phyloP scores from a whole-genome alignment of 2,113 vertebrate genomes.

The Todiramphus saurophagus region DNA sequence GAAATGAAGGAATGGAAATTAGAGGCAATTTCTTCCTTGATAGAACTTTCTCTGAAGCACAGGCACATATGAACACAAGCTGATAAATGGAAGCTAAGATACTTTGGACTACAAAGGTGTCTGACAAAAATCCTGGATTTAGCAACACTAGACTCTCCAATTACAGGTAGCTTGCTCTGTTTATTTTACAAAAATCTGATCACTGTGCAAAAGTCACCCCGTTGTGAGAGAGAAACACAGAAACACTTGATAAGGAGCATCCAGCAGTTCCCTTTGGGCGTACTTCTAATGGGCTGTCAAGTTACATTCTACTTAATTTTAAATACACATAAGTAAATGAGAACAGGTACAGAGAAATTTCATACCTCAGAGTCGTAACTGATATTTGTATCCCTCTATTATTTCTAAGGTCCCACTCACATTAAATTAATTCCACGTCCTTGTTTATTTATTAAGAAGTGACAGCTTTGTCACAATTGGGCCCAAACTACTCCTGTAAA shows the following conservation, averaged over 20 bases:
- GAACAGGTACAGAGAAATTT: background rate
- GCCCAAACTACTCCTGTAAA: background rate
- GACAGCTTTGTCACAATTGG: background rate
- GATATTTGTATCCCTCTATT: background rate
- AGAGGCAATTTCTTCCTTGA: background rate
- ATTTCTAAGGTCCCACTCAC: background rate
- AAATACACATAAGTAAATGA: background rate
- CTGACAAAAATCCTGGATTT: background rate
- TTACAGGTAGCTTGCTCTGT: background rate
- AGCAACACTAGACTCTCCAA: background rate
- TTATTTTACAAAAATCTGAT: background rate
- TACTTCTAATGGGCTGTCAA: background rate
- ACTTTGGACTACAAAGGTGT: background rate
- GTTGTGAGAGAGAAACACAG: background rate
- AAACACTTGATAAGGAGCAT: background rate
- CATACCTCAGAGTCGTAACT: background rate
- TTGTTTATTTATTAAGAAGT: background rate
- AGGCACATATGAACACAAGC: background rate
- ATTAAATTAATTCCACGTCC: background rate
- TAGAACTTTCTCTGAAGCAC: background rate
- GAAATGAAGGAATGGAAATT: too few species aligned
- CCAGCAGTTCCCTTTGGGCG: background rate
- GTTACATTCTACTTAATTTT: background rate
- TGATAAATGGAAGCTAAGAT: background rate
- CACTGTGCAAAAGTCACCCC: background rate